phyloP scores from a whole-genome alignment of 2,797 vertebrate genomes.

The Darevskia nairensis region DNA sequence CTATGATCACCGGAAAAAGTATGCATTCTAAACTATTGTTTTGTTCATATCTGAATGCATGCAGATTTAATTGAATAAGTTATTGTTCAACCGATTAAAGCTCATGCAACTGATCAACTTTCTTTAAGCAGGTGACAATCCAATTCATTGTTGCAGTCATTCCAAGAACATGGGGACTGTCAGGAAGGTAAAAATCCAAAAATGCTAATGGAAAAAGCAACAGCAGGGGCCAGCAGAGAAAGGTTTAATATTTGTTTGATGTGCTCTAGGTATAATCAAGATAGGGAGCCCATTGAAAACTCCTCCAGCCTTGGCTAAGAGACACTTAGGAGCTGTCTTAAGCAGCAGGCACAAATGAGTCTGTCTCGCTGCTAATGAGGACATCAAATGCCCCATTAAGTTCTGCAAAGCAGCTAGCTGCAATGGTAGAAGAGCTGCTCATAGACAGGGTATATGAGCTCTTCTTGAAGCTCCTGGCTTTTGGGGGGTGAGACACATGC shows the following conservation, averaged over 20 bases:
- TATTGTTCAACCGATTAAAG: background rate
- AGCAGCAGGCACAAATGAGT: constrained; percentile 45
- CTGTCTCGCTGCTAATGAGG: constrained; percentile 43
- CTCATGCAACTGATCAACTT: constrained; percentile 1
- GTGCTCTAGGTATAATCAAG: constrained; percentile 9
- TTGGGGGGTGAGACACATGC: background rate
- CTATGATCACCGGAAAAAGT: too few species aligned
- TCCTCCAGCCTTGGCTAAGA: constrained; percentile 28
- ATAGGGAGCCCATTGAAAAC: constrained; percentile 25
- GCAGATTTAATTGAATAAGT: background rate
- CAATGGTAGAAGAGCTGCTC: background rate
- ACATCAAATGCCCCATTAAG: constrained; percentile 45
- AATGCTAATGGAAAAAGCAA: background rate
- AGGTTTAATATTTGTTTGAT: constrained; percentile 14
- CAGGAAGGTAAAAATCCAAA: background rate
- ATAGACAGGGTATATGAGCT: background rate
- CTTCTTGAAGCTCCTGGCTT: background rate
- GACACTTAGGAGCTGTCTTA: constrained; percentile 36
- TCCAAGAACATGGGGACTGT: background rate
- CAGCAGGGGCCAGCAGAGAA: background rate
- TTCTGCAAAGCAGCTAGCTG: constrained; percentile 10
- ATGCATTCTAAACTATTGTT: background rate
- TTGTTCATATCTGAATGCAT: background rate
- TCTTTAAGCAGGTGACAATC: background rate
- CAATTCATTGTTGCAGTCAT: background rate